phyloP scores from a whole-genome alignment of 2,113 vertebrate species.

The Misgurnus anguillicaudatus region DNA sequence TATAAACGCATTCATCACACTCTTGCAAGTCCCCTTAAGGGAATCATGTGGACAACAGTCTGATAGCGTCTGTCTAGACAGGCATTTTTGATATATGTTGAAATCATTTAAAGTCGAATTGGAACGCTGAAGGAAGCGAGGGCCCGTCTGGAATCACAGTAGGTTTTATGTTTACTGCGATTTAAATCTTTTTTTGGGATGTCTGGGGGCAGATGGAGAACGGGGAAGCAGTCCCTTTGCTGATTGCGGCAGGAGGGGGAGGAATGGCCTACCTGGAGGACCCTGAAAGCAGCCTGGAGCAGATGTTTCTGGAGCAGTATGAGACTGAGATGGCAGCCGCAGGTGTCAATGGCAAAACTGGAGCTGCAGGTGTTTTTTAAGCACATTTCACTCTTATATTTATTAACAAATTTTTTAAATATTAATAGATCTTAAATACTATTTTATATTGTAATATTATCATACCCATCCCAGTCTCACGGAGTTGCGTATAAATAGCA shows the following conservation, averaged over 20 bases:
- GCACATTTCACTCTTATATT: background rate
- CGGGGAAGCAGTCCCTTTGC: conserved; percentile 78
- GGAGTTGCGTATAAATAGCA: too few species aligned
- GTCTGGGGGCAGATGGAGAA: conserved; percentile 72
- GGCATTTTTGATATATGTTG: conserved; percentile 41
- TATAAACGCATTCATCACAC: background rate
- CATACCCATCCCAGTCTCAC: too few species aligned
- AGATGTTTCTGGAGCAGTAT: conserved; percentile 76
- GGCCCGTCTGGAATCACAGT: background rate
- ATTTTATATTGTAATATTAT: too few species aligned
- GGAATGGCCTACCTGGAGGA: conserved; percentile 87
- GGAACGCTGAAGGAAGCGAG: conserved; percentile 6
- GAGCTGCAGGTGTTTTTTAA: conserved; percentile 71
- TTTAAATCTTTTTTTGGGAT: conserved; percentile 19
- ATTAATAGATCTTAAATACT: background rate
- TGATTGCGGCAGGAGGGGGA: conserved; percentile 88
- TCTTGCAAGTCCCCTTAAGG: conserved; percentile 4
- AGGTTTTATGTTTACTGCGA: background rate
- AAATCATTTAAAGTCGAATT: conserved; percentile 43
- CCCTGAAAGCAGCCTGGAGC: conserved; percentile 71
- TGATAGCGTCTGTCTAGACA: conserved; percentile 31
- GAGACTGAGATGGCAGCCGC: conserved; percentile 77
- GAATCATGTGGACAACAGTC: conserved; percentile 39
- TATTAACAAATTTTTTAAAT: background rate
- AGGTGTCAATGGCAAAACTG: conserved; percentile 79